Percentiles rank a stretch among this genome's conserved stretches.
These are phyloP conservation scores for Panagrolaimus sp. DNA, from an alignment of 1,140 invertebrate species.

Conservation along the genomic window DNA sequence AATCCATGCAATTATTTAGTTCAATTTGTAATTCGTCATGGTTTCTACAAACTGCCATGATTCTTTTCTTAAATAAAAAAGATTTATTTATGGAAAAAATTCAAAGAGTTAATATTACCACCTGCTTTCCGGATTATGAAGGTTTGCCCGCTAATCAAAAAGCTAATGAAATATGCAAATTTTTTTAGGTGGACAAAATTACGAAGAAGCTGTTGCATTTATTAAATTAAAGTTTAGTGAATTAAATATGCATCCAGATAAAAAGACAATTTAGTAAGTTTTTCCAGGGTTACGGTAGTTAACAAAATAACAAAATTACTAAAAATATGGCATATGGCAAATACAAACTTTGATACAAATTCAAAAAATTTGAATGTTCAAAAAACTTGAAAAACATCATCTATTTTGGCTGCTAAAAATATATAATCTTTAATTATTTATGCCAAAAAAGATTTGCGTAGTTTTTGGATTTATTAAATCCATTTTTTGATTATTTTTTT, in stretches of 20 bases:
- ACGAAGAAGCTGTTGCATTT: conserved; percentile 57
- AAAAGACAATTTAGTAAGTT: conserved; percentile 26
- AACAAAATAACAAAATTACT: conserved; percentile 41
- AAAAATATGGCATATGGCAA: too few species aligned
- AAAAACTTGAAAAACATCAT: too few species aligned
- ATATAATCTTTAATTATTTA: too few species aligned
- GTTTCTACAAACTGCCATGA: conserved; percentile 55
- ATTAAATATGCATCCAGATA: conserved; percentile 57
- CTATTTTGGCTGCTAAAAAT: too few species aligned
- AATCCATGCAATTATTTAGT: conserved; percentile 56
- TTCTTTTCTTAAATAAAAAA: conserved; percentile 47
- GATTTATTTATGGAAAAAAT: conserved; percentile 49
- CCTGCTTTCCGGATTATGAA: conserved; percentile 50
- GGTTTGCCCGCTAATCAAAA: conserved; percentile 18
- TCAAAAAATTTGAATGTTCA: too few species aligned
- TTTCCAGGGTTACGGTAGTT: neutral
- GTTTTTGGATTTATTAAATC: too few species aligned
- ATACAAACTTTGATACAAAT: too few species aligned
- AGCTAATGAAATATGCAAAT: neutral
- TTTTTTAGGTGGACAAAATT: conserved; percentile 54
- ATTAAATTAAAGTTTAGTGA: conserved; percentile 58
- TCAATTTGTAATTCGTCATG: conserved; percentile 59
- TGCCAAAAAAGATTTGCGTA: too few species aligned
- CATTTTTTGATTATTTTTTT: too few species aligned
- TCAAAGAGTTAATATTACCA: conserved; percentile 51